Evolutionary conservation across 2,888 invertebrate species (phyloP), one percentile per base, ranked within the genome.

Genomic region (Caenorhabditis sp.): DNA sequence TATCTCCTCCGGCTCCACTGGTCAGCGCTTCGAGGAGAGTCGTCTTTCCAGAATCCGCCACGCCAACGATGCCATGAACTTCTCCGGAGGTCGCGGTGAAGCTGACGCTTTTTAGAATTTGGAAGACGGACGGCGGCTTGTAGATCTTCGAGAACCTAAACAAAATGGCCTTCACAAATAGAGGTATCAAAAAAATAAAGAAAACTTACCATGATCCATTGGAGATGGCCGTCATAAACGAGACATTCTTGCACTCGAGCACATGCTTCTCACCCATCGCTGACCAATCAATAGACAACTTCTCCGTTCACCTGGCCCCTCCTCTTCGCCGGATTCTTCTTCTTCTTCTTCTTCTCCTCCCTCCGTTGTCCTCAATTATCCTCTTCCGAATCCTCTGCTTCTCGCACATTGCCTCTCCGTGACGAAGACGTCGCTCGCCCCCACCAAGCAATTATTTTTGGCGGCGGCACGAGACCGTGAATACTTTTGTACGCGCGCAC

Each of bases 41-140:
- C 37, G 96, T 95, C 92, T 98, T 98, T 0, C 98, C 98, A 88
- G 97, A 97, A 15, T 96, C 96, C 94, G 96, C 96, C 0, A 97
- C 96, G 11, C 97, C 97, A 50, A 97, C 93, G 76, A 97, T 95
- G 37, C 97, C 97, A 90, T 97, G 95, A 67, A 97, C 96, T 92
- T 97, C 97, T 5, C 97, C 97, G 61, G 96, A 96, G 91, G 96
- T 95, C 0, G 97, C 96, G 82, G 95, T 95, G 89, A 97, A 94
- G 22, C 96, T 96, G 6, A 97, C 96, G 93, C 97, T 97, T 92
- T 97, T 96, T 15, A 97, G 94, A 70, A 97, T 96, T 37, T 90
- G 89, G 18, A 90, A 90, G 3, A 90, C 88, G 1, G 89, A 74
- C 1, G 91, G 91, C 22, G 90, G 90, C 24, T 85, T 87, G 74